Percentiles rank a stretch among this genome's conserved stretches.
These are phyloP conservation scores for Acanthurus lineatus DNA, from an alignment of 2,797 vertebrate species.

Conservation along the genomic window DNA sequence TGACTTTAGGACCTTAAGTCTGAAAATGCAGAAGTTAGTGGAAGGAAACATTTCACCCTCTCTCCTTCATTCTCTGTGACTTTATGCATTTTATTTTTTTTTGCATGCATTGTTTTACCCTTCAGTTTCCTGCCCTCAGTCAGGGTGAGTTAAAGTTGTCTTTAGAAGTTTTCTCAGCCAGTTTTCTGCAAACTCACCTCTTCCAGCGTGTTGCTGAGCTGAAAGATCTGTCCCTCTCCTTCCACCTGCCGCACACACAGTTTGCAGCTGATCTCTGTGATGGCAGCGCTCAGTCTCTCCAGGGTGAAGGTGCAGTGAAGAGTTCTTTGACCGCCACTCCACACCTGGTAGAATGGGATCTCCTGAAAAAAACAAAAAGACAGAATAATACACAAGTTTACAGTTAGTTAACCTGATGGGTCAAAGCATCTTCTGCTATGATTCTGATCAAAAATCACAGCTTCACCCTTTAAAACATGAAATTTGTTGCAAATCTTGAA, in stretches of 20 bases:
- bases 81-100: conserved; percentile 14
- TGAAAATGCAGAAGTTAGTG: conserved; percentile 30
- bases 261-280: conserved; percentile 93
- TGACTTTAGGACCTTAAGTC: conserved; percentile 63
- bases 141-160: conserved; percentile 5
- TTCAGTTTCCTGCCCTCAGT: background rate
- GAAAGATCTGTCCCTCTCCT: conserved; percentile 98
- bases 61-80: background rate
- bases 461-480: background rate
- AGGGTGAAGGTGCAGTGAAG: conserved; percentile 96
- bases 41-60: background rate
- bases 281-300: conserved; percentile 93
- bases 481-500: background rate
- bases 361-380: conserved; percentile 81
- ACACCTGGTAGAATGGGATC: conserved; percentile 96
- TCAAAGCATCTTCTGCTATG: background rate
- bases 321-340: conserved; percentile 93
- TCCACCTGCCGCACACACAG: conserved; percentile 97
- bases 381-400: background rate
- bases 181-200: conserved; percentile 85
- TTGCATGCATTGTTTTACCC: background rate
- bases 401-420: background rate
- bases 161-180: background rate
- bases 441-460: background rate
- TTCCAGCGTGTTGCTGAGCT: conserved; percentile 93